phyloP scores from a whole-genome alignment of 2,797 vertebrate genomes.

The Gallinago stenura region DNA sequence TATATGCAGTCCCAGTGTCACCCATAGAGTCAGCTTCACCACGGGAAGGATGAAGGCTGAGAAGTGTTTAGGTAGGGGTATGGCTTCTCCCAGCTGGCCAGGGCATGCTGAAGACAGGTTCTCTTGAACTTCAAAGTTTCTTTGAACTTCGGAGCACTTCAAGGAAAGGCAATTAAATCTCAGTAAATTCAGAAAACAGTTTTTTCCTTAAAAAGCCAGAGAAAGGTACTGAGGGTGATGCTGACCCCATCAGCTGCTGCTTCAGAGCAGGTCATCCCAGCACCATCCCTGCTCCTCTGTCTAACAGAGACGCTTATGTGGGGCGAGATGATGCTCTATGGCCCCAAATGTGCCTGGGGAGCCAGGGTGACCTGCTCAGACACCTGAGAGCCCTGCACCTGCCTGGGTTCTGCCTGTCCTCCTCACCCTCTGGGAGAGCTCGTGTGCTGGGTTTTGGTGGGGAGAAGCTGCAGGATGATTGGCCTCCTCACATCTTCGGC shows the following conservation, averaged over 20 bases:
- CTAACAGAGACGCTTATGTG: fast-evolving
- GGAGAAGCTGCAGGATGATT: background rate
- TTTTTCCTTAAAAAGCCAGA: background rate
- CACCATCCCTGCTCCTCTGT: background rate
- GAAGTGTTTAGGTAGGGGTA: background rate
- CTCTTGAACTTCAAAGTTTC: background rate
- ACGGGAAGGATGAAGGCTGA: background rate
- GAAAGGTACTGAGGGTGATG: background rate
- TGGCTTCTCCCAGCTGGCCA: background rate
- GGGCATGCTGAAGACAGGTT: background rate
- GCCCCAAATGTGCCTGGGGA: background rate
- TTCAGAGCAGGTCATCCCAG: background rate
- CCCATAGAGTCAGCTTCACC: background rate
- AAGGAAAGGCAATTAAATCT: background rate
- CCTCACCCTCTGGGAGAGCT: background rate
- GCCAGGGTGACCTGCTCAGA: background rate
- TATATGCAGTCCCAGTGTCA: background rate
- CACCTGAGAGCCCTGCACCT: background rate
- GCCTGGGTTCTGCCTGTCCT: background rate
- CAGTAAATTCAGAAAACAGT: background rate
- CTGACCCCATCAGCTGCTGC: background rate
- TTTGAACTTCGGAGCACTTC: background rate
- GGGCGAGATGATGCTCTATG: background rate
- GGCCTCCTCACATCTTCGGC: background rate
- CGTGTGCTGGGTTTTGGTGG: fast-evolving